Evolutionary conservation across 2,113 vertebrate genomes (phyloP).

Genomic region (Neoarius graeffei): DNA sequence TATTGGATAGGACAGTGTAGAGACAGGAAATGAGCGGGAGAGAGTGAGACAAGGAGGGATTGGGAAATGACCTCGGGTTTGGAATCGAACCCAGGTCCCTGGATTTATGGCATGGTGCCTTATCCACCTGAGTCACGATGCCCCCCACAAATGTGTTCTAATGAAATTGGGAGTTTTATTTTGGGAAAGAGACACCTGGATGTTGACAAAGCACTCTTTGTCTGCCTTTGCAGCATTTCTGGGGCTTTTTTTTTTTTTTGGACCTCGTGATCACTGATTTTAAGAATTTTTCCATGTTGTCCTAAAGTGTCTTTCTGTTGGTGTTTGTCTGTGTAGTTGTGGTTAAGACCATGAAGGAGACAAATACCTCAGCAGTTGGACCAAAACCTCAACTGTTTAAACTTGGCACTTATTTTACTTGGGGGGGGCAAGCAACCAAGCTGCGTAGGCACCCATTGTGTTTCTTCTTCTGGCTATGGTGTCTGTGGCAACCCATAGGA

Average conservation of each 20-base stretch:
- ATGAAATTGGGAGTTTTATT: neutral
- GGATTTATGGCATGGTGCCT: too few relatives aligned
- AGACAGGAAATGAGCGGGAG: too few relatives aligned
- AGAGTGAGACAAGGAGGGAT: too few relatives aligned
- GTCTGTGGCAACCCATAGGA: too few relatives aligned
- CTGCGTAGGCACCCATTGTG: too few relatives aligned
- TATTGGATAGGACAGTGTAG: too few relatives aligned
- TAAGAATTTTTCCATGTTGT: neutral
- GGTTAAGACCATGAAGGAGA: neutral
- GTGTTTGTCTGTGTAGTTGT: neutral
- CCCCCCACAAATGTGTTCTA: neutral
- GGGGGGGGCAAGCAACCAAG: too few relatives aligned
- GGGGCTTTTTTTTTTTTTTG: neutral
- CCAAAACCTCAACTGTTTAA: constrained; percentile 35
- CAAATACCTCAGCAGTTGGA: neutral
- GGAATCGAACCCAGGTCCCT: too few relatives aligned
- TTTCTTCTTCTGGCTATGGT: too few relatives aligned
- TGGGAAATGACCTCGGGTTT: too few relatives aligned
- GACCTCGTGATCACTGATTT: neutral
- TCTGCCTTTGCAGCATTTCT: neutral
- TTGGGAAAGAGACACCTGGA: neutral
- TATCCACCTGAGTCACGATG: too few relatives aligned
- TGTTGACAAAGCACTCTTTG: neutral
- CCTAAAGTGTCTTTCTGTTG: neutral
- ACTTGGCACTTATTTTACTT: neutral